phyloP scores from a whole-genome alignment of 2,888 invertebrate genomes.

The Galeruca laticollis region DNA sequence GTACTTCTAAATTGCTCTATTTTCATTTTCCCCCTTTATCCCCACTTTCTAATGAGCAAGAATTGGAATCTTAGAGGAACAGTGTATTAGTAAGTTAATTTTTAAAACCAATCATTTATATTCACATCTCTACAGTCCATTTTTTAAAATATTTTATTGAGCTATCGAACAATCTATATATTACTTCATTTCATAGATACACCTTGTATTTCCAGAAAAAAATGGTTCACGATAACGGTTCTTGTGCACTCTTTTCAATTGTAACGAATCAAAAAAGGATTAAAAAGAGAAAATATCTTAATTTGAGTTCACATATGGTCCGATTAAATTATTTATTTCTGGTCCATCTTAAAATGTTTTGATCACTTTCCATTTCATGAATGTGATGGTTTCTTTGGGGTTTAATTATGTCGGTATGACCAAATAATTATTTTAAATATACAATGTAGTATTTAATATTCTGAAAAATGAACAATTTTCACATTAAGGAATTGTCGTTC shows the following conservation, averaged over 20 bases:
- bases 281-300: slow-evolving; percentile 21
- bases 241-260: neutral
- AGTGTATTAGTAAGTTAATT: too few relatives aligned
- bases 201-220: neutral
- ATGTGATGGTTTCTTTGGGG: neutral
- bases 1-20: too few relatives aligned
- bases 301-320: slow-evolving; percentile 12
- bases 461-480: too few relatives aligned
- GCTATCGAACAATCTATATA: too few relatives aligned
- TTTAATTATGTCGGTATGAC: neutral
- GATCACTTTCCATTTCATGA: slow-evolving; percentile 13
- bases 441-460: too few relatives aligned
- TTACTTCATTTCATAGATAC: neutral
- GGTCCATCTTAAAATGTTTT: slow-evolving; percentile 3
- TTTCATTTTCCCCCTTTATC: too few relatives aligned
- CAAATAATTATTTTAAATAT: neutral
- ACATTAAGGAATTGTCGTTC: too few relatives aligned
- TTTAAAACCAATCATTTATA: too few relatives aligned
- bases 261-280: slow-evolving; percentile 8
- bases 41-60: too few relatives aligned
- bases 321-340: slow-evolving; percentile 20
- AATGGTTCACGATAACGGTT: neutral
- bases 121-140: too few relatives aligned
- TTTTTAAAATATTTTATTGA: too few relatives aligned
- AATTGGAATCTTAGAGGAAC: too few relatives aligned